Evolutionary conservation across 2,113 vertebrate genomes (phyloP), one percentile per base, ranked within the genome.

Genomic region (Leptodactylus fuscus): DNA sequence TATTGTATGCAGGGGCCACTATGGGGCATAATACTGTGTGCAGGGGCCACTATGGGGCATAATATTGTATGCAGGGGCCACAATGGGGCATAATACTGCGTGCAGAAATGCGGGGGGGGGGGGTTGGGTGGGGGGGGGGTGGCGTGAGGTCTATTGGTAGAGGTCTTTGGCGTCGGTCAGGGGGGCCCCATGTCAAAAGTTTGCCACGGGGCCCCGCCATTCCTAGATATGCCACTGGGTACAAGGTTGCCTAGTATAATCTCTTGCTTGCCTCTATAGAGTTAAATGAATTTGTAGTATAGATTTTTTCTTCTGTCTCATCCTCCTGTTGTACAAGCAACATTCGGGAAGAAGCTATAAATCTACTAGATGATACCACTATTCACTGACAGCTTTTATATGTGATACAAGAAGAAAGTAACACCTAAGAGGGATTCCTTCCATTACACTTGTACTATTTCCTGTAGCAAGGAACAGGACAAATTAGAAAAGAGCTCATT

Each of bases 371-470:
- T 73, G 22, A 73, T 46, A 46, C 38, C 70, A 46, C 70, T 24
- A 20, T 73, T n/a, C 38, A 1, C 70, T 73, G 70, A 73, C 70
- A 73, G 70, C 22, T 73, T 73, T 41, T 46, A 73, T 73, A 73
- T 27, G 22, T 24, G 38, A 73, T 73, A 73, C 36, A 73, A 73
- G 38, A 46, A 8, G 22, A 44, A 70, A 71, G 20, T 24, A 73
- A 73, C 70, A 73, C 38, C 38, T 44, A 24, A 46, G 38, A 46
- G 22, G 22, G 38, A 73, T 73, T 73, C 46, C 38, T 44, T n/a
- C 38, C 38, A 73, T 73, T 73, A 73, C 18, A n/a, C 5, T 36
- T 34, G 22, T 73, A 9, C 38, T 46, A 44, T 41, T 73, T 46
- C 41, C 70, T 73, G 70, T 27, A 46, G n/a, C 38, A 46, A 46